These are phyloP conservation scores for Pheucticus melanocephalus DNA, from an alignment of 2,113 vertebrate species.

Conservation along the genomic window DNA sequence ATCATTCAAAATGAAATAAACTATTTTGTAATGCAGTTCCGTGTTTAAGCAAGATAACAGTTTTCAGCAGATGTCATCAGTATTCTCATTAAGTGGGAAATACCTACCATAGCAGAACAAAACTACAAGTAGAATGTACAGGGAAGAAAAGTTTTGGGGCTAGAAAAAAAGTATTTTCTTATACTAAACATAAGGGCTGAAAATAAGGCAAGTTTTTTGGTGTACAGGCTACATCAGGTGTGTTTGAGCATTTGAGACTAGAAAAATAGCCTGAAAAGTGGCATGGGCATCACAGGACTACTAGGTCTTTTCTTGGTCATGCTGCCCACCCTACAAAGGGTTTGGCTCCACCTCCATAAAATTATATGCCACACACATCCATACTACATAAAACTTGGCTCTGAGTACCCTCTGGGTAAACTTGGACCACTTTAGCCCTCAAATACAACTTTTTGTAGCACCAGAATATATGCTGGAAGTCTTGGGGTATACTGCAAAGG, in stretches of 20 bases:
- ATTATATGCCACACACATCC: neutral
- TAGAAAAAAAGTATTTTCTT: neutral
- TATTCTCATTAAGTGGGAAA: neutral
- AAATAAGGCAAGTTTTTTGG: neutral
- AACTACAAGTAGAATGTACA: neutral
- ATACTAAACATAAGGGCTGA: neutral
- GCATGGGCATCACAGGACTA: neutral
- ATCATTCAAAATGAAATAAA: neutral
- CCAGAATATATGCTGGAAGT: neutral
- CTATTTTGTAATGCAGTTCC: neutral
- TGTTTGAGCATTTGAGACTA: neutral
- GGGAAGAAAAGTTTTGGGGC: neutral
- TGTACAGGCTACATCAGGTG: neutral
- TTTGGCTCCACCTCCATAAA: neutral
- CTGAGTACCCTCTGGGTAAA: neutral
- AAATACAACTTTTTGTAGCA: neutral
- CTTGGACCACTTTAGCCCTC: neutral
- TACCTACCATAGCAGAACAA: neutral
- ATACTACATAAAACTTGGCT: neutral
- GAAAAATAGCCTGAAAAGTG: neutral
- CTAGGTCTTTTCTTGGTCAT: neutral
- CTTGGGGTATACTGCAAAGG: neutral
- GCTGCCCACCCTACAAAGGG: neutral
- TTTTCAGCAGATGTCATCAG: neutral
- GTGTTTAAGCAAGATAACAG: neutral